Base-by-base conservation (phyloP, 1,140 invertebrate genomes). In the Agrypnia vestita region DNA sequence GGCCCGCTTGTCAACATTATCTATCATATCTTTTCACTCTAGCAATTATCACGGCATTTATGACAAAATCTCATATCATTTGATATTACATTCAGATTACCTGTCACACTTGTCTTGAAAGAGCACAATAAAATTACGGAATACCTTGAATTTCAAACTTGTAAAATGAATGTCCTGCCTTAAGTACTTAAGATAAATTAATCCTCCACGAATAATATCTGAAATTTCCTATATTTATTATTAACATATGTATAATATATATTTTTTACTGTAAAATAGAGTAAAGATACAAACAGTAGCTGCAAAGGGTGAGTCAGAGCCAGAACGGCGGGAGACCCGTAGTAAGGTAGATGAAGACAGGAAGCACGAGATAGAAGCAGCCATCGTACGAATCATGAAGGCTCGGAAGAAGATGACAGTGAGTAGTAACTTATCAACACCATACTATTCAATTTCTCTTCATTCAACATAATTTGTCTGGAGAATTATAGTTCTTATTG, bases 351-450 rank as follows among this genome's bases (percentile, higher is more conserved):
- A 99, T 86, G 99, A 99, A 89, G 98, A 99, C 89, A 92, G 98
- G 80, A 99, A 99, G 89, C 98, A 99, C 88, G 98, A 99, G 91
- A 99, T 99, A 81, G 98, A 99, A 91, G 99, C 99, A 53, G 98
- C 98, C 53, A 99, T 99, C 86, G 99, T 99, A 62, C 93, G 99
- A 85, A 99, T 99, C 85, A 99, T 99, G 99, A 99, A 99, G 90
- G 96, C 97, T 25, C 92, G 98, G 75, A 99, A 99, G 91, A 94
- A 94, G 85, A 95, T 99, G 93, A 89, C 94, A 86, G 95, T 95
- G 89, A 87, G 90, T 91, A 77, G 19, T 76, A 62, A n/a, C n/a
- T n/a, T n/a, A n/a, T n/a, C n/a, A n/a, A n/a, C n/a, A n/a, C n/a
- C 76, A 51, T 51, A 12, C 8, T 51, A 1, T 15, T 51, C 8